Evolutionary conservation across 2,113 vertebrate genomes (phyloP).

Genomic region (Xenus cinereus): DNA sequence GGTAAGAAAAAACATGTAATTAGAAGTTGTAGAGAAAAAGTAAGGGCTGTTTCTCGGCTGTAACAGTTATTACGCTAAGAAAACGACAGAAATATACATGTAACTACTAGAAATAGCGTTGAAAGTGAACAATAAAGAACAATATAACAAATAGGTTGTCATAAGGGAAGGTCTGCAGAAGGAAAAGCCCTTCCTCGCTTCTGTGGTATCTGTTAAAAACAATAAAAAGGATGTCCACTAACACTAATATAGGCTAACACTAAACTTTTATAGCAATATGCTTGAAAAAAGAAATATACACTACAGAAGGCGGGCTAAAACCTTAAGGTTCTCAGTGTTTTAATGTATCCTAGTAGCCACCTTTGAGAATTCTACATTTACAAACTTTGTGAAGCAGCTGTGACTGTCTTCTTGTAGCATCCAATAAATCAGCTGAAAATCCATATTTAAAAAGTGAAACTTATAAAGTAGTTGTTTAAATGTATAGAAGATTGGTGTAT

Average conservation of each 20-base stretch:
- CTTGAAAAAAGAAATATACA: not conserved
- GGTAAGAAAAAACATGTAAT: not conserved
- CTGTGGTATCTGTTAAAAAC: not conserved
- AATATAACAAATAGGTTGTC: not conserved
- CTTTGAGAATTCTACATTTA: not conserved
- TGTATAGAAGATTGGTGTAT: not conserved
- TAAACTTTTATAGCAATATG: not conserved
- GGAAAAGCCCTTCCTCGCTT: not conserved
- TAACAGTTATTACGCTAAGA: not conserved
- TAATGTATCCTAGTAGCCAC: not conserved
- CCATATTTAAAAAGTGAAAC: not conserved
- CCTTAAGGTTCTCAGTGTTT: not conserved
- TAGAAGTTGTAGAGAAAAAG: not conserved
- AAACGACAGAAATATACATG: fast-evolving
- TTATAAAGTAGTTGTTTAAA: not conserved
- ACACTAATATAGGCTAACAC: not conserved
- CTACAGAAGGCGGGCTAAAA: not conserved
- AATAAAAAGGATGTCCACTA: not conserved
- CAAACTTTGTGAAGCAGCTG: not conserved
- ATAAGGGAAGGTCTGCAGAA: not conserved
- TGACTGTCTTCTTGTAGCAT: not conserved
- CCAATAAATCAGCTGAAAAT: not conserved
- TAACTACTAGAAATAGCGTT: not conserved
- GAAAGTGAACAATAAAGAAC: not conserved
- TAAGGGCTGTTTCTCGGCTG: not conserved